Evolutionary conservation across 1,140 invertebrate species (phyloP).

Genomic region (Hylyphantes graminicola): DNA sequence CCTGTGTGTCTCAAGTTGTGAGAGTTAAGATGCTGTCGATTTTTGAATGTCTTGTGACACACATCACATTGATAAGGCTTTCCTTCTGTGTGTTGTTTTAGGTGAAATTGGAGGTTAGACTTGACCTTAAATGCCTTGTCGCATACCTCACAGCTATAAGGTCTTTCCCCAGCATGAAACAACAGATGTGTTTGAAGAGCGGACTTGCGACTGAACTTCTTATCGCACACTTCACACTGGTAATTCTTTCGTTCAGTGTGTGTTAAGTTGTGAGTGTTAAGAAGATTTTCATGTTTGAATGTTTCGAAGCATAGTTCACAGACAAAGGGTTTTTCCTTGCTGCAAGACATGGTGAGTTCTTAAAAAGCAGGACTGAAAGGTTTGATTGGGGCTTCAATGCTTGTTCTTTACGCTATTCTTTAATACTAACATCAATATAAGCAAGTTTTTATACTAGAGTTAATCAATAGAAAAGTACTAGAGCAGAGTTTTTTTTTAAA

Average conservation of each 20-base stretch:
- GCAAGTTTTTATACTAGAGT: too few species aligned
- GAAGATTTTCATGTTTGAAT: neutral
- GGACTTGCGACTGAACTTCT: conserved; percentile 91
- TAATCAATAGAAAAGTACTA: too few species aligned
- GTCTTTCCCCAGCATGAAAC: conserved; percentile 49
- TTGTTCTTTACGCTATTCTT: too few species aligned
- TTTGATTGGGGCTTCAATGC: too few species aligned
- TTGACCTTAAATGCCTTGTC: neutral
- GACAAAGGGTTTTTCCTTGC: conserved; percentile 91
- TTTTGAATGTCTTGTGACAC: conserved; percentile 4
- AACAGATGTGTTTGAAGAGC: conserved; percentile 89
- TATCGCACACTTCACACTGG: conserved; percentile 81
- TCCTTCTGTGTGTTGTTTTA: neutral
- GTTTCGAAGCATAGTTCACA: conserved; percentile 74
- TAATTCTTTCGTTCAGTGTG: conserved; percentile 80
- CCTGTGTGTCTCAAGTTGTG: neutral
- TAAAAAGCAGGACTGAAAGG: neutral
- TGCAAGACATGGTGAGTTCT: conserved; percentile 92
- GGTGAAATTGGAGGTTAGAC: neutral
- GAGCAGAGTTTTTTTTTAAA: too few species aligned
- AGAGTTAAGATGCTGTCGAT: neutral
- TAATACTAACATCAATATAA: too few species aligned
- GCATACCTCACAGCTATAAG: conserved; percentile 33
- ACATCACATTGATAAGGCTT: conserved; percentile 53
- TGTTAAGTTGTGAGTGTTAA: conserved; percentile 63